Evolutionary conservation across 2,797 vertebrate species (phyloP), one percentile per base, ranked within the genome.

Genomic region (Pipistrellus pipistrellus): DNA sequence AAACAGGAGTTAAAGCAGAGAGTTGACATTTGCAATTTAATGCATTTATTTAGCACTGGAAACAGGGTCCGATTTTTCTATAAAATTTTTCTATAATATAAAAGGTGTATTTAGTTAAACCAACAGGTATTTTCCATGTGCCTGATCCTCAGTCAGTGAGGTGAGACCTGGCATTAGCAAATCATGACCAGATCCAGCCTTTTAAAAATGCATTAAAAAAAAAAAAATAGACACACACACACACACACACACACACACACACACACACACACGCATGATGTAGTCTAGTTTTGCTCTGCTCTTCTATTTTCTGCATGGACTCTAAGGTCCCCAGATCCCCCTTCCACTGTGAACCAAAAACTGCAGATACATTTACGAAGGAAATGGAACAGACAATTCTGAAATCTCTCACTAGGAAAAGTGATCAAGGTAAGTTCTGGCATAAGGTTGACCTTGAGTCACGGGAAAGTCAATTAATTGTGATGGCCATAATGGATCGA

Each of bases 401-500:
- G 59, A 93, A 88, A n/a, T 75, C 87, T 93, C 81, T 95, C 53
- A 69, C 44, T 46, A 23, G 1, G 59, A 95, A 88, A 78, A 91
- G 57, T 91, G 44, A 85, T 75, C 68, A 21, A 32, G 44, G 6
- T 3, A 76, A 44, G 8, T 4, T 87, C 46, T 82, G 87, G 93
- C 93, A 88, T 93, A 92, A 75, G 38, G n/a, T 2, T 3, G 13
- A 78, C 78, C 95, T 84, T 2, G 14, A 91, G 72, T 71, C 73
- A 68, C 87, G 91, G 80, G 71, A 90, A 53, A 71, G 3, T 83
- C 23, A 35, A 87, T 97, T 91, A 62, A 89, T 93, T 95, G 62
- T 83, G 92, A 88, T 94, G 95, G 84, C 96, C 90, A 57, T 96
- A 23, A 88, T 96, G 94, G 95, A 94, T 72, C 80, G 85, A 96